A percentile compares a stretch with the other conserved stretches of the same genome.
Evolutionary conservation across 2,888 invertebrate species (phyloP).

Genomic region (Pseudoips prasinana): DNA sequence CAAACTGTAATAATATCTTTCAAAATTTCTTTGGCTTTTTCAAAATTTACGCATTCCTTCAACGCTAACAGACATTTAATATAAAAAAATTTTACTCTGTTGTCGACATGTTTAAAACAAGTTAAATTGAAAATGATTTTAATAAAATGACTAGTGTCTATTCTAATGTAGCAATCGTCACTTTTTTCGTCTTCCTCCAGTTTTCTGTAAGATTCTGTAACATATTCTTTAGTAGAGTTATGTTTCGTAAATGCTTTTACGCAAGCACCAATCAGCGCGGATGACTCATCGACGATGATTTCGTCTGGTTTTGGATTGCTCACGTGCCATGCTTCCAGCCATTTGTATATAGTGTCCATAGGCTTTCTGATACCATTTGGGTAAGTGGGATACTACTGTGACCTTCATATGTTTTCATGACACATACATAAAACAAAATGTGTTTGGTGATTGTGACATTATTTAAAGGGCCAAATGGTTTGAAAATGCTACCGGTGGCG

Average conservation of each 20-base stretch:
- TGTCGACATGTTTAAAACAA: conserved; percentile 15
- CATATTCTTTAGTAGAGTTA: conserved; percentile 14
- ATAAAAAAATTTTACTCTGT: conserved; percentile 15
- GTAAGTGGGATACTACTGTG: conserved; percentile 8
- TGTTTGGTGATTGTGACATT: conserved; percentile 11
- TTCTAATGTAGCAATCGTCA: conserved; percentile 12
- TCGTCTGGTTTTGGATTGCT: conserved; percentile 11
- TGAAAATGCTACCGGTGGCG: conserved; percentile 16
- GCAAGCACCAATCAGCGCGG: conserved; percentile 16
- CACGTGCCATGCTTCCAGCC: conserved; percentile 8
- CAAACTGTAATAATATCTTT: conserved; percentile 9
- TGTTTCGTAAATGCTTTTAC: conserved; percentile 15
- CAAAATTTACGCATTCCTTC: conserved; percentile 7
- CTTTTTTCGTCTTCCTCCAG: conserved; percentile 8
- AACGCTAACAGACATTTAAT: conserved; percentile 8
- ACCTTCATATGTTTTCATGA: conserved; percentile 10
- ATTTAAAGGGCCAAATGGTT: conserved; percentile 8
- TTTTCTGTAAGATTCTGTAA: conserved; percentile 9
- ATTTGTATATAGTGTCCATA: conserved; percentile 11
- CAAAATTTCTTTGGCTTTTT: conserved; percentile 13
- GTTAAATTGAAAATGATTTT: conserved; percentile 13
- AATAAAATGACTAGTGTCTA: conserved; percentile 13
- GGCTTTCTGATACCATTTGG: conserved; percentile 16
- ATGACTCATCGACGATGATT: conserved; percentile 13
- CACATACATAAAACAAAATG: conserved; percentile 14